phyloP scores from a whole-genome alignment of 2,113 vertebrate species.

The Tragelaphus strepsiceros region DNA sequence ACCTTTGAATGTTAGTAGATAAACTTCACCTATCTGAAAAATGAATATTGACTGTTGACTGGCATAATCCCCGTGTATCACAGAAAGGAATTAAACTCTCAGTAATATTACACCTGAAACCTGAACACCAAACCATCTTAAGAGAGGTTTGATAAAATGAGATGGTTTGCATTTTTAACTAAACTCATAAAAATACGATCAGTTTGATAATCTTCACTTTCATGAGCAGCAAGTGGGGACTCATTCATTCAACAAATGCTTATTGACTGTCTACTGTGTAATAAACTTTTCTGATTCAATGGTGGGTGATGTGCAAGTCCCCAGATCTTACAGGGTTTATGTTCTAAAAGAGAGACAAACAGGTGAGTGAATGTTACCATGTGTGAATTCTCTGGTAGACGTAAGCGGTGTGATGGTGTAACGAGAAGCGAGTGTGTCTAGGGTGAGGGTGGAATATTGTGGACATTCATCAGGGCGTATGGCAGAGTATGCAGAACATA shows the following conservation, averaged over 20 bases:
- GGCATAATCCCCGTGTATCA: background rate
- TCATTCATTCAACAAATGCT: background rate
- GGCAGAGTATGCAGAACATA: background rate
- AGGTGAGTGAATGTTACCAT: background rate
- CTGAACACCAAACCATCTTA: background rate
- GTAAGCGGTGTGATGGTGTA: accelerated
- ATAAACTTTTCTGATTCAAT: accelerated
- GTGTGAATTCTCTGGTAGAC: background rate
- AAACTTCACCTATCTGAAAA: background rate
- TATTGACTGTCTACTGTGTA: background rate
- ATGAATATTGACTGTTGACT: background rate
- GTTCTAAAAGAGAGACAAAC: background rate
- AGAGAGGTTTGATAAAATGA: background rate
- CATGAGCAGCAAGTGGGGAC: background rate
- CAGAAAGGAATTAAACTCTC: background rate
- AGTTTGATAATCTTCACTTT: background rate
- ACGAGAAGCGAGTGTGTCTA: background rate
- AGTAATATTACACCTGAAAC: background rate
- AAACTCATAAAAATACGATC: background rate
- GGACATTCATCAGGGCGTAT: background rate
- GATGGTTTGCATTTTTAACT: background rate
- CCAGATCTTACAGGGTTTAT: accelerated
- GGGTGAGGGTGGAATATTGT: background rate
- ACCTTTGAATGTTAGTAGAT: background rate
- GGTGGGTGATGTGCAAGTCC: background rate